phyloP scores from a whole-genome alignment of 2,113 vertebrate genomes.

The Chiloscyllium plagiosum region DNA sequence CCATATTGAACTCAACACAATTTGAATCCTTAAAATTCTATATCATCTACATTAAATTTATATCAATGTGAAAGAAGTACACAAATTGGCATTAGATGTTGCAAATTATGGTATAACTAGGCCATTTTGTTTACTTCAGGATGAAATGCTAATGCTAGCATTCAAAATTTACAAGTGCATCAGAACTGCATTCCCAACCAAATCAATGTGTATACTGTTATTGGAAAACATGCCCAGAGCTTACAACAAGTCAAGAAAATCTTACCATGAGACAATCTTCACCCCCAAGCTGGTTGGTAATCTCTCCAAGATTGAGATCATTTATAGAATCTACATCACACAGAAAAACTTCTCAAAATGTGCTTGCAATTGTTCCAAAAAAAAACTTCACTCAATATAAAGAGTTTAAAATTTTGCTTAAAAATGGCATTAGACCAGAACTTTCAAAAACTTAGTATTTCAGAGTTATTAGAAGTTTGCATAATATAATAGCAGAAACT shows the following conservation, averaged over 20 bases:
- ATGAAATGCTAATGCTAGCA: not conserved
- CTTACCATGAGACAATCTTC: slow-evolving; percentile 27
- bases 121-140: not conserved
- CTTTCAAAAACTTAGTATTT: not conserved
- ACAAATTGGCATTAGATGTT: not conserved
- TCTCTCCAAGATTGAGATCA: slow-evolving; percentile 22
- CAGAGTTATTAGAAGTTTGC: not conserved
- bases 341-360: not conserved
- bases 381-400: not conserved
- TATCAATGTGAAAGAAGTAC: not conserved
- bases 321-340: slow-evolving; percentile 27
- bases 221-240: not conserved
- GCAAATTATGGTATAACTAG: not conserved
- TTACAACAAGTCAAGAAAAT: slow-evolving; percentile 9
- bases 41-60: not conserved
- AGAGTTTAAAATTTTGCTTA: no score
- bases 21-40: not conserved
- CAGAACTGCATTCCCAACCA: not conserved
- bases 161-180: not conserved
- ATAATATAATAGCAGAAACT: not conserved
- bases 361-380: not conserved
- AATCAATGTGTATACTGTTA: not conserved
- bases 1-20: not conserved
- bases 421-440: not conserved
- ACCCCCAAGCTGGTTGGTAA: slow-evolving; percentile 25